phyloP scores from a whole-genome alignment of 2,113 vertebrate genomes.

The Tupaia chinensis region DNA sequence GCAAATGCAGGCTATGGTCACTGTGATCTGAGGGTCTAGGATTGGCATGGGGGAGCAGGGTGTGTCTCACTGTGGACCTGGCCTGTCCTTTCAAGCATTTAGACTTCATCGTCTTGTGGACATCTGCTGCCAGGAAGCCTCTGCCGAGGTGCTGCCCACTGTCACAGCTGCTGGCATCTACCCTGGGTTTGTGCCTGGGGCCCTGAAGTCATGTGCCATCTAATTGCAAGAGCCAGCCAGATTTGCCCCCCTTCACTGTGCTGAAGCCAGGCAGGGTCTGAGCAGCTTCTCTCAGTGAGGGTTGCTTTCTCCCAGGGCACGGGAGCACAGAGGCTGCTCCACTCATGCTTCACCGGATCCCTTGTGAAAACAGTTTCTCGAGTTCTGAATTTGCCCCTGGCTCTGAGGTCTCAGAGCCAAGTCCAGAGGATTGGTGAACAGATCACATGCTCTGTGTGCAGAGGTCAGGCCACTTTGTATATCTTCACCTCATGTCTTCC shows the following conservation, averaged over 20 bases:
- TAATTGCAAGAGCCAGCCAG: neutral
- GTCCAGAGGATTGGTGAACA: fast-evolving
- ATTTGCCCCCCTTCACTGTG: neutral
- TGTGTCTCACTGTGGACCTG: neutral
- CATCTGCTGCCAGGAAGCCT: neutral
- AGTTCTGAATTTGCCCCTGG: neutral
- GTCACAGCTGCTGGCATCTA: fast-evolving
- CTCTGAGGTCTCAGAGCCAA: neutral
- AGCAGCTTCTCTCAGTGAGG: neutral
- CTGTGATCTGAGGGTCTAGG: neutral
- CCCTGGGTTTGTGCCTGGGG: neutral
- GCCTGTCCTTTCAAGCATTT: neutral
- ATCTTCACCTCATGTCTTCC: neutral
- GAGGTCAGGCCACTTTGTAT: neutral
- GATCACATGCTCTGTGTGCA: fast-evolving
- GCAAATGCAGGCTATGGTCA: neutral
- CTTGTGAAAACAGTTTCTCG: neutral
- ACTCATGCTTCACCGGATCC: fast-evolving
- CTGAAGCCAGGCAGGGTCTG: neutral
- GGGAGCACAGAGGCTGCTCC: neutral
- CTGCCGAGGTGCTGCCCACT: neutral
- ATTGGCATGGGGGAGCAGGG: neutral
- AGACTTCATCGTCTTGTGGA: neutral
- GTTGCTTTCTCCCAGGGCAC: neutral
- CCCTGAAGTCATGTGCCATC: fast-evolving